These are phyloP conservation scores for Trichomalopsis sarcophagae DNA, from an alignment of 1,140 invertebrate species.

Conservation along the genomic window DNA sequence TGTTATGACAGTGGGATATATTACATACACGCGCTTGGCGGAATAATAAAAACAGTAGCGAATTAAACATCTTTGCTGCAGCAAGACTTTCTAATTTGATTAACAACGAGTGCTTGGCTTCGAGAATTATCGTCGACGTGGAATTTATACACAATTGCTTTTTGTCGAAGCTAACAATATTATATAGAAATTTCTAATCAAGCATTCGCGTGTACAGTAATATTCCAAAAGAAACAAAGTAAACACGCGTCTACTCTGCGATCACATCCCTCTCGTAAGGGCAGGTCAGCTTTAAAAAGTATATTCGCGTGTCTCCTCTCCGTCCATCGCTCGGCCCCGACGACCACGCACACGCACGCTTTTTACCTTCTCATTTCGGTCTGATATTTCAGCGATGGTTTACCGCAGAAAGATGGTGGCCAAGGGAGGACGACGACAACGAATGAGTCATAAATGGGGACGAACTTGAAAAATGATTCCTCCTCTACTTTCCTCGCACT, in stretches of 20 bases:
- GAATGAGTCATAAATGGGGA: conserved; percentile 32
- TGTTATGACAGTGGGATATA: neutral
- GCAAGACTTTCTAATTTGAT: neutral
- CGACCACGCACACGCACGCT: neutral
- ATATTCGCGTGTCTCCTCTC: conserved; percentile 6
- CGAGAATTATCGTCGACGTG: no score
- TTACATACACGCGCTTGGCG: neutral
- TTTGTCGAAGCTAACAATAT: no score
- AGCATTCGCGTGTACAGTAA: neutral
- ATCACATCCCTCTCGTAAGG: neutral
- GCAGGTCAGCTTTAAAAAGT: conserved; percentile 17
- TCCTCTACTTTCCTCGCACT: neutral
- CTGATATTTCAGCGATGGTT: conserved; percentile 35
- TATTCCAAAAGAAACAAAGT: neutral
- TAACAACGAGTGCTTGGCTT: neutral
- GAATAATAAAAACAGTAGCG: neutral
- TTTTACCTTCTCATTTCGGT: conserved; percentile 33
- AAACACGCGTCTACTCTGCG: neutral
- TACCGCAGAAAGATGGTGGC: neutral
- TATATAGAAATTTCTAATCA: neutral
- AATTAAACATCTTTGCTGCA: neutral
- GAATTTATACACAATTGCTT: no score
- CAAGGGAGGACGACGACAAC: neutral
- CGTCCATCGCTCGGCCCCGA: neutral
- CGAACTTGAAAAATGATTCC: conserved; percentile 45